Evolutionary conservation across 2,888 invertebrate genomes (phyloP), one percentile per base, ranked within the genome.

Genomic region (Spodoptera picta): DNA sequence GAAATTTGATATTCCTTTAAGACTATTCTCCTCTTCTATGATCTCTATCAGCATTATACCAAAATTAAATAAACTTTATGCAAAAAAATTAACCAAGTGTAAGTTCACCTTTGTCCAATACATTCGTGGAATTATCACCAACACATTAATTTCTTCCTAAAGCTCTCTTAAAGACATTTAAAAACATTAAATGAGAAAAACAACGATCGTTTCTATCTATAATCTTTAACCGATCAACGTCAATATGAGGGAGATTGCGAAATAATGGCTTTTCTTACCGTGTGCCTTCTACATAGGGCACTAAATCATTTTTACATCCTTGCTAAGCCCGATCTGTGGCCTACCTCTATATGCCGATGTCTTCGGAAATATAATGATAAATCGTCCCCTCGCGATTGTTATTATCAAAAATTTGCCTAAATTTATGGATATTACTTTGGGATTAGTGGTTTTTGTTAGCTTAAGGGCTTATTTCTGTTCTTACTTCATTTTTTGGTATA

Each of bases 261-360:
- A 73, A 73, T 78, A 72, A 74, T 76, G 65, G 53, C 65, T 56
- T 76, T 63, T 57, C 63, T 61, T 64, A 65, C 63, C 63, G 19
- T 64, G 27, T 61, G 58, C 56, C 52, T 63, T 14, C 60, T 46
- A 55, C 63, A 63, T 43, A 58, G 51, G 63, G 48, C 47, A 73
- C 58, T 80, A 80, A 77, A 80, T 80, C 80, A 80, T 80, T 71
- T 77, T 75, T 72, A 77, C 76, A 76, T 69, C 71, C 77, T 51
- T 54, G 61, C 60, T 79, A 71, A 80, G 62, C 73, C 71, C 64
- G 66, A 49, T 47, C 57, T 58, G 65, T 74, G 72, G 73, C 54
- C 69, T 73, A n/a, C n/a, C n/a, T n/a, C n/a, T n/a, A 68, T 73
- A 68, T 61, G 74, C 71, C 69, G 64, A 78, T 69, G 69, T 70